Conservation (phyloP, 2,797 vertebrate species). For the Platyrinchus mystaceus region DNA sequence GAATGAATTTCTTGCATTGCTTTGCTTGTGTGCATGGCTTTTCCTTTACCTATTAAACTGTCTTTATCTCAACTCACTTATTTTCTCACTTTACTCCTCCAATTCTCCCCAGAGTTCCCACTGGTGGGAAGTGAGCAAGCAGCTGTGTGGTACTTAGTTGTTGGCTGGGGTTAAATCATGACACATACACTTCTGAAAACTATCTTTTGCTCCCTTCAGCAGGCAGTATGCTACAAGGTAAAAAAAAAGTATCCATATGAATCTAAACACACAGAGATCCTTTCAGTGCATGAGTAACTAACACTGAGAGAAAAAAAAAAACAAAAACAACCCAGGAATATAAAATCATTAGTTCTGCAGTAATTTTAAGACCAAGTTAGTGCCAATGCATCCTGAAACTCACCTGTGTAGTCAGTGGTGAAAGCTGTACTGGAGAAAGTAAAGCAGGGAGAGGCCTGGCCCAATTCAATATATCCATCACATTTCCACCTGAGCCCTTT, state of each 20-base stretch:
- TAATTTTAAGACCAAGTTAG: neutral
- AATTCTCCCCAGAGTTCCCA: neutral
- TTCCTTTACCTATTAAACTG: neutral
- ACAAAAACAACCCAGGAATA: neutral
- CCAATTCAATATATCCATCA: constrained; percentile 81
- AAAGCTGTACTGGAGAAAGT: constrained; percentile 83
- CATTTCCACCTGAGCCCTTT: constrained; percentile 38
- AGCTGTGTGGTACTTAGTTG: neutral
- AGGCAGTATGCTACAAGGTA: neutral
- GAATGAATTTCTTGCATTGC: neutral
- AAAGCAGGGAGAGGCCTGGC: constrained; percentile 83
- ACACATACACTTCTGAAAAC: neutral
- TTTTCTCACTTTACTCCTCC: neutral
- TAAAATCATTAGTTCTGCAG: neutral
- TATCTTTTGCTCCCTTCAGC: neutral
- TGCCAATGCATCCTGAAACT: constrained; percentile 1
- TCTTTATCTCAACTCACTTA: neutral
- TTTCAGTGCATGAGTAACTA: neutral
- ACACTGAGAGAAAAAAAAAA: neutral
- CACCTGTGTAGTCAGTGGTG: constrained; percentile 62
- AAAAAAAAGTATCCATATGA: neutral
- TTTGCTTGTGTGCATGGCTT: neutral
- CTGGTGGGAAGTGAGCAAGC: neutral
- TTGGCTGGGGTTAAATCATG: neutral
- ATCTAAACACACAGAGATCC: neutral